Conservation (phyloP, 2,888 invertebrate genomes). For the Morpho achilles region DNA sequence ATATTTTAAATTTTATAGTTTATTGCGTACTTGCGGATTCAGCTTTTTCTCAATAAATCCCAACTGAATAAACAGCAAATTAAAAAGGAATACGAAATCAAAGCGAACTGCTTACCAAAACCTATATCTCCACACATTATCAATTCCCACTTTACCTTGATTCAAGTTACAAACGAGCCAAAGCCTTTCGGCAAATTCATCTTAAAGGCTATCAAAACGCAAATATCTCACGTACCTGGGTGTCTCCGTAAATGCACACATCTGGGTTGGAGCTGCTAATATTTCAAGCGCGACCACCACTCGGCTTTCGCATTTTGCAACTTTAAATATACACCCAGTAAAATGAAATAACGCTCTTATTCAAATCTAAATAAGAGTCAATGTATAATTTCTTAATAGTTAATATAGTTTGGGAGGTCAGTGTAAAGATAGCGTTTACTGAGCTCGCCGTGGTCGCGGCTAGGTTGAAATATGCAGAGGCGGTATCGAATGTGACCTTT, state of each 20-base stretch:
- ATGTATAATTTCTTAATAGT: constrained; percentile 19
- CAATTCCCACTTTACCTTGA: constrained; percentile 25
- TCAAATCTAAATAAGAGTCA: constrained; percentile 28
- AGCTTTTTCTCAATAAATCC: no score
- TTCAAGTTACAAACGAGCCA: constrained; percentile 24
- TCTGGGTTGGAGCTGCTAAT: constrained; percentile 66
- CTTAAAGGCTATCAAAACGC: constrained; percentile 68
- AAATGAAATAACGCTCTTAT: constrained; percentile 21
- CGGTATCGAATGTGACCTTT: constrained; percentile 67
- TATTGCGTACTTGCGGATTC: no score
- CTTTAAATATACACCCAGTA: constrained; percentile 21
- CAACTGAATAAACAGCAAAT: not conserved
- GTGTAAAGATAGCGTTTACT: constrained; percentile 69
- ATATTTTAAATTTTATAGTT: no score
- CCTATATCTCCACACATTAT: constrained; percentile 15
- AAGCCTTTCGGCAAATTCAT: constrained; percentile 34
- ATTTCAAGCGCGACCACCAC: constrained; percentile 69
- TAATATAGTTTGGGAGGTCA: constrained; percentile 41
- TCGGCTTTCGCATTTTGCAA: constrained; percentile 57
- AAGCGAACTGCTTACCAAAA: not conserved
- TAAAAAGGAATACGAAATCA: not conserved
- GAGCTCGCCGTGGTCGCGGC: constrained; percentile 62
- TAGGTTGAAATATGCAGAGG: constrained; percentile 73
- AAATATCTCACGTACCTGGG: constrained; percentile 60
- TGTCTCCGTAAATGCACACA: constrained; percentile 64